Evolutionary conservation across 2,888 invertebrate genomes (phyloP), one percentile per base, ranked within the genome.

Genomic region (Hydrotaea diabolus): DNA sequence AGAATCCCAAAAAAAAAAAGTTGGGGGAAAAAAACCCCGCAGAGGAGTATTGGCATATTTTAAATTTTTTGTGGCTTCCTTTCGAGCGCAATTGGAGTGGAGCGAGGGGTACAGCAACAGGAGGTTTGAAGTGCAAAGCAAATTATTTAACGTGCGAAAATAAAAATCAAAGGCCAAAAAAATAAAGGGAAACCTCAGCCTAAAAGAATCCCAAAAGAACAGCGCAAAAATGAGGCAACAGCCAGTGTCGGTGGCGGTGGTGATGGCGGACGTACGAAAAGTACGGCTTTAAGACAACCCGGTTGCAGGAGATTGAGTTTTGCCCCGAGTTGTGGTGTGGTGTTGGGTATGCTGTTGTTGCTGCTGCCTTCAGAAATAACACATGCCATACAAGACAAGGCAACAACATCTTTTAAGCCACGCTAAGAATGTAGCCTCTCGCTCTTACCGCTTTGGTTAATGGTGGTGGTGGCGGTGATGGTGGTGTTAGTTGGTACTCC

Each of bases 321-420:
- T n/a, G 36, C 57, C 57, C n/a, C n/a, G 8, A n/a, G 62, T 49
- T 80, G 55, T 64, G 62, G 31, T 36, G 55, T 69, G 39, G 69
- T 66, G 66, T 66, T 43, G 66, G 66, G 17, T 62, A 62, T 69
- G 69, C 69, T 46, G 69, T 46, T 46, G 69, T 69, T 46, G 31
- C 31, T 31, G 46, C 39, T 21, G 46, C 8, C 36, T 66, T 43
- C 39, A 76, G 69, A 82, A 82, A 85, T 82, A 85, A 82, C 85
- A 85, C 85, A 85, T 85, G 85, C 85, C 85, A 82, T 85, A 85
- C 85, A 85, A 85, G 85, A 85, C 85, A 85, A 85, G 21, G 72
- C 84, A 82, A 73, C 76, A 69, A 85, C 82, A 85, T 77, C 79
- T 82, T 82, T 80, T 82, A 79, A 85, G 85, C 82, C 82, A 64